A percentile compares a stretch with the other conserved stretches of the same genome.
phyloP scores from a whole-genome alignment of 2,113 vertebrate species.

The Strigops habroptila region DNA sequence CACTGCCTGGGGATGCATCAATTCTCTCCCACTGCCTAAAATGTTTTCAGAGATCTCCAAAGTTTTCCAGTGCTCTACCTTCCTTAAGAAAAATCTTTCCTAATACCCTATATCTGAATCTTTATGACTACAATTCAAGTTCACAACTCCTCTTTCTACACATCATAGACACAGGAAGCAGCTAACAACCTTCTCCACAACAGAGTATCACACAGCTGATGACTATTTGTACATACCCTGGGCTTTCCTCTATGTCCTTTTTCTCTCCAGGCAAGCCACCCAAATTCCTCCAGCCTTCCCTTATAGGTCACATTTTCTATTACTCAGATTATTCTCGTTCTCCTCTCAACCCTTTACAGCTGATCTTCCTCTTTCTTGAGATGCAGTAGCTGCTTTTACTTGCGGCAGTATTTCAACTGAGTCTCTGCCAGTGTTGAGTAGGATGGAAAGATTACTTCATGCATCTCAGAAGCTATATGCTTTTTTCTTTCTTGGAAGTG shows the following conservation, averaged over 20 bases:
- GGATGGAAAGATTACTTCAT: neutral
- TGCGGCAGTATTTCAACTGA: neutral
- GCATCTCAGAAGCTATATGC: neutral
- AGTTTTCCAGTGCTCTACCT: neutral
- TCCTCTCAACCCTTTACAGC: neutral
- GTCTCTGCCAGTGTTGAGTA: neutral
- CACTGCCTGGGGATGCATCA: rapidly evolving
- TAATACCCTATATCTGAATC: neutral
- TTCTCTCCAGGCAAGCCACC: neutral
- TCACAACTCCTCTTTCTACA: neutral
- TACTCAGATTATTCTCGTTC: neutral
- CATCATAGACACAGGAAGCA: neutral
- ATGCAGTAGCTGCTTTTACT: neutral
- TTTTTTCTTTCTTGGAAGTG: neutral
- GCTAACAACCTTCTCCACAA: neutral
- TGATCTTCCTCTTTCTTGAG: neutral
- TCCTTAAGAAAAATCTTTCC: neutral
- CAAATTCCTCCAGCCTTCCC: neutral
- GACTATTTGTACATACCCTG: neutral
- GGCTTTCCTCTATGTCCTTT: neutral
- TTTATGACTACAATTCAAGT: neutral
- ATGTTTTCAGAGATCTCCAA: neutral
- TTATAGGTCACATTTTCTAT: neutral
- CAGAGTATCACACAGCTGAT: neutral
- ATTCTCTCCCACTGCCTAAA: neutral